Evolutionary conservation across 2,888 invertebrate species (phyloP).

Genomic region (Oxycera nigricornis): DNA sequence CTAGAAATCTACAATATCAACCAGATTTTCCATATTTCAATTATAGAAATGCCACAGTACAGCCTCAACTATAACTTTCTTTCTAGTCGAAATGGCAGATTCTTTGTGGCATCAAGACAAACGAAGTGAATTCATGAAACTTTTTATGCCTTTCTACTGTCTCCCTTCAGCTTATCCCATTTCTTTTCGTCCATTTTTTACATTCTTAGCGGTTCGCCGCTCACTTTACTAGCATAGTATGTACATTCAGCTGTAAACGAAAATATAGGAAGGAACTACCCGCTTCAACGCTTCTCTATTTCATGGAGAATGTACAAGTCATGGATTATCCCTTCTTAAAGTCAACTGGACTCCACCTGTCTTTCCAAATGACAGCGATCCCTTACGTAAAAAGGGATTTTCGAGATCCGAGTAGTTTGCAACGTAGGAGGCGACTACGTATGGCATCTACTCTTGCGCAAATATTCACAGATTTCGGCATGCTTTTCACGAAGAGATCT

Average conservation of each 20-base stretch:
- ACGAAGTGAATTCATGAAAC: too few relatives aligned
- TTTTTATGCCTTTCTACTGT: constrained; percentile 3
- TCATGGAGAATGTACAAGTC: constrained; percentile 19
- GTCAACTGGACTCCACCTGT: constrained; percentile 33
- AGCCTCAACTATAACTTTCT: neutral
- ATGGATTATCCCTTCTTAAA: constrained; percentile 38
- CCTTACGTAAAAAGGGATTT: constrained; percentile 27
- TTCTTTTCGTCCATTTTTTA: constrained; percentile 4
- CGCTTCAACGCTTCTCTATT: constrained; percentile 26
- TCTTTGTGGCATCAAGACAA: too few relatives aligned
- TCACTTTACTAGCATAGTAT: too few relatives aligned
- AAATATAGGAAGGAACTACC: too few relatives aligned
- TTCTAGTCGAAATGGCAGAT: too few relatives aligned
- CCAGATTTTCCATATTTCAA: neutral
- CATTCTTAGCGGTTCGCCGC: neutral
- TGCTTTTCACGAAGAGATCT: too few relatives aligned
- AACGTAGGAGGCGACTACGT: neutral
- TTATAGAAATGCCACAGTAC: neutral
- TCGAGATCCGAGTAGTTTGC: constrained; percentile 11
- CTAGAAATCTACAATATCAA: too few relatives aligned
- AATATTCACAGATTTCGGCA: too few relatives aligned
- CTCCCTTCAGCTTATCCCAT: neutral
- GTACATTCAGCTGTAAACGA: too few relatives aligned
- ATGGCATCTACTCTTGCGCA: neutral
- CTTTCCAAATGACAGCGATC: constrained; percentile 33